Percentiles rank a stretch among this genome's conserved stretches.
Conservation (phyloP, 2,797 vertebrate species). For the Lepilemur ruficaudatus region DNA sequence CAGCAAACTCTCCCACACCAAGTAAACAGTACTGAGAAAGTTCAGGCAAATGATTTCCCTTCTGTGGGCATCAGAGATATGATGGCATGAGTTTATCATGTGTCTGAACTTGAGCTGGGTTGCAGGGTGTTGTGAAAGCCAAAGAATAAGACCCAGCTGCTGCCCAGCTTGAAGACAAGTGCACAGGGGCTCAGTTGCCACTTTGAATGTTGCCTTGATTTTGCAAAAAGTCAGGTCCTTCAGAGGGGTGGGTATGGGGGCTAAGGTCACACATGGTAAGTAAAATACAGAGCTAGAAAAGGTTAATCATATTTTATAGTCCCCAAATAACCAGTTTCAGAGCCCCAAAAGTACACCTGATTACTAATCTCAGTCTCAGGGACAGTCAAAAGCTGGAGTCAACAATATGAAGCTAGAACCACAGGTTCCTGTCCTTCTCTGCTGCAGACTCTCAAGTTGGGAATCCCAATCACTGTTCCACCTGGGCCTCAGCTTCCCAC, state of each 20-base stretch:
- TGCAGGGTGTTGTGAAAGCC: neutral
- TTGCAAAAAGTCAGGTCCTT: neutral
- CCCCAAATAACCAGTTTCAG: neutral
- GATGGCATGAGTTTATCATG: neutral
- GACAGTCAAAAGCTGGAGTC: neutral
- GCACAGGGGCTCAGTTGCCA: neutral
- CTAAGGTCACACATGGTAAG: neutral
- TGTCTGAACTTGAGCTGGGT: neutral
- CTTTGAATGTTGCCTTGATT: constrained; percentile 1
- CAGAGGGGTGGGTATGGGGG: neutral
- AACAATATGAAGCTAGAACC: neutral
- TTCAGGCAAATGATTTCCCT: neutral
- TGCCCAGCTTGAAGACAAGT: neutral
- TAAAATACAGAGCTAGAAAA: neutral
- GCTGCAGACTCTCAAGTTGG: neutral
- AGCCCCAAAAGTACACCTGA: neutral
- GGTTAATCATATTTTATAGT: neutral
- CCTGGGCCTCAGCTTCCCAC: neutral
- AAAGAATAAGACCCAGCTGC: neutral
- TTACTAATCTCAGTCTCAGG: neutral
- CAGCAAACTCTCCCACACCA: neutral
- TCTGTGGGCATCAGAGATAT: neutral
- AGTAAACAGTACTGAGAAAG: neutral
- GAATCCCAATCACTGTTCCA: neutral
- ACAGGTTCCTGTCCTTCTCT: neutral